A percentile compares a stretch with the other conserved stretches of the same genome.
Conservation (phyloP, 2,888 invertebrate species). For the Coleophora flavipennella region DNA sequence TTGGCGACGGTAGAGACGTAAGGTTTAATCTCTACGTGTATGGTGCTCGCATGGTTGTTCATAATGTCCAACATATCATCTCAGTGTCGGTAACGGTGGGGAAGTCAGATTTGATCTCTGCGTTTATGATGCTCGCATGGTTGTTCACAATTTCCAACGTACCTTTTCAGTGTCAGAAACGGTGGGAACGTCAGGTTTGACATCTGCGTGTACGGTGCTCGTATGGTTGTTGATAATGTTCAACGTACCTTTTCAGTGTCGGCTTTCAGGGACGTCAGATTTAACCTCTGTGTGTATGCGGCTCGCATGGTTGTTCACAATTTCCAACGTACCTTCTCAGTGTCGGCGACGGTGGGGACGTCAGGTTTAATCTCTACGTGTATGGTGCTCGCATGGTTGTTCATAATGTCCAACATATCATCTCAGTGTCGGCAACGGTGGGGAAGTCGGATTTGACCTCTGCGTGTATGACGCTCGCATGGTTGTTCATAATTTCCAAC, state of each 20-base stretch:
- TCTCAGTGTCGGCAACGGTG: slow-evolving; percentile 19
- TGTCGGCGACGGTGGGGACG: neutral
- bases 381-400: no score
- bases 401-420: slow-evolving; percentile 18
- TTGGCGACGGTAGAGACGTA: no score
- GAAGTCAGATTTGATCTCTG: no score
- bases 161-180: slow-evolving; percentile 25
- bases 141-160: neutral
- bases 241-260: slow-evolving; percentile 24
- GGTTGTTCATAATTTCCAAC: slow-evolving; percentile 15
- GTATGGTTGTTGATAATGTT: neutral
- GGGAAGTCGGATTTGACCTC: slow-evolving; percentile 43
- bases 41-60: no score
- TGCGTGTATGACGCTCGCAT: slow-evolving; percentile 48
- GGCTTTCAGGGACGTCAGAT: slow-evolving; percentile 19
- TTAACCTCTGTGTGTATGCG: slow-evolving; percentile 55
- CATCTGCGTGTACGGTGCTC: no score
- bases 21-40: no score
- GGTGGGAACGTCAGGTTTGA: slow-evolving; percentile 32
- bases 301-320: slow-evolving; percentile 35
- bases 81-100: no score
- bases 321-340: slow-evolving; percentile 24
- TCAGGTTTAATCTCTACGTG: slow-evolving; percentile 54
- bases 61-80: no score
- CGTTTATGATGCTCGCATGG: no score